These are phyloP conservation scores for Heliangelus exortis DNA, from an alignment of 2,797 vertebrate genomes.

Conservation along the genomic window DNA sequence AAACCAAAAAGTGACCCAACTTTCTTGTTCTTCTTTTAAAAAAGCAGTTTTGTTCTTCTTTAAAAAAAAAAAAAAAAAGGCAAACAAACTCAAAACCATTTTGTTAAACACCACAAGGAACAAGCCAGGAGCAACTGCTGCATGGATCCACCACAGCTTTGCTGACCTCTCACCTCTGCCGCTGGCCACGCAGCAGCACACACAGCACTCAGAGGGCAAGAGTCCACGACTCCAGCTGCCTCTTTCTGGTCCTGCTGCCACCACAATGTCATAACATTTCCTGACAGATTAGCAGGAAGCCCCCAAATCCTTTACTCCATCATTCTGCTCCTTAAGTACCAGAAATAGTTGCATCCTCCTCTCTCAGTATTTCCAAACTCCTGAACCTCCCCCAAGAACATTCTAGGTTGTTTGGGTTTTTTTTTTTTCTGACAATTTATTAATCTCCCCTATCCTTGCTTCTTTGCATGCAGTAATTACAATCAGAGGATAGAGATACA, in stretches of 20 bases:
- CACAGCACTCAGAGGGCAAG: neutral
- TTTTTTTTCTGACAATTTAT: conserved; percentile 1
- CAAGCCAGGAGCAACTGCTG: neutral
- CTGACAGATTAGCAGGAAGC: conserved; percentile 33
- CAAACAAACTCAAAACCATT: neutral
- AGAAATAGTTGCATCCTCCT: neutral
- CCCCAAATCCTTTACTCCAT: neutral
- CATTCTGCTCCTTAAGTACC: neutral
- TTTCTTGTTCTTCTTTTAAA: neutral
- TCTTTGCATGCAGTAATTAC: conserved; percentile 43
- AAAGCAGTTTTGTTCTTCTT: neutral
- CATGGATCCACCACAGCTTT: neutral
- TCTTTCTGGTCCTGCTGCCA: conserved; percentile 48
- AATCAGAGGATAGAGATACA: conserved; percentile 22
- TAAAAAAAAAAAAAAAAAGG: neutral
- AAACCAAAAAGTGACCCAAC: neutral
- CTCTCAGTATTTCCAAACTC: conserved; percentile 11
- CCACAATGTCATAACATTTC: conserved; percentile 35
- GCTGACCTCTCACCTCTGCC: neutral
- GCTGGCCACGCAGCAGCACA: neutral
- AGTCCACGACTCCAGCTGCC: conserved; percentile 51
- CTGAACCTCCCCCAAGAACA: neutral
- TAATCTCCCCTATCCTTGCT: conserved; percentile 5
- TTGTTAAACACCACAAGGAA: neutral
- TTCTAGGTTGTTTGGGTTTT: neutral